Evolutionary conservation across 2,113 vertebrate species (phyloP), one percentile per base, ranked within the genome.

Genomic region (Paralichthys olivaceus): DNA sequence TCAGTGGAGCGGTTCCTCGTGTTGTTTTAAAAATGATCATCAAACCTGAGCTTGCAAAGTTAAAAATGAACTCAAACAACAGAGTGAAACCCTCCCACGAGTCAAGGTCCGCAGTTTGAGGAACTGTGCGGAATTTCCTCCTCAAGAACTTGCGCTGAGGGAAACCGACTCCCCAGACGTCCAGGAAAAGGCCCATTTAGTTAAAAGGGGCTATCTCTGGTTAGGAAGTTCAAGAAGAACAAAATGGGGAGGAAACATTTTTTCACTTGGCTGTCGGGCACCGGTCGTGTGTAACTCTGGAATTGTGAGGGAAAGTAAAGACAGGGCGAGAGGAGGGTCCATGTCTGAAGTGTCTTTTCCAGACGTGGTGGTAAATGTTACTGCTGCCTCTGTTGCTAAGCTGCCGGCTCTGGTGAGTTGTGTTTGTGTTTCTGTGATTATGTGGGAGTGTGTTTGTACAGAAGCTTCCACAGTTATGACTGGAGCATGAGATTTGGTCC

Each of bases 131-230:
- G 2, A 60, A 25, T 32, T 32, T 7, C 25, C 6, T 7, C 58
- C 80, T 67, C 17, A 32, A 75, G 32, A 56, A 34, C 54, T 51
- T 20, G 37, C 8, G 12, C 55, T 29, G 55, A 54, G 61, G 71
- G 22, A 70, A 62, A 51, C 58, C 5, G 28, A 60, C 79, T 80
- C 69, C 72, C 74, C 69, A 47, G 23, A 85, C 81, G 69, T 86
- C 85, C 90, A 93, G 93, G 93, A 93, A 93, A 92, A 84, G 26
- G 78, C 67, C 69, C 74, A 84, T 94, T 93, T 87, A 91, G 91
- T 91, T 90, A 75, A 88, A 81, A 77, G 29, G 20, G 57, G 54
- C 6, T 61, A 62, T 74, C 64, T 57, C 25, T 15, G 72, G 86
- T 73, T 73, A 5, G 73, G 47, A 72, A 85, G 32, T 15, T 78